A percentile compares a stretch with the other conserved stretches of the same genome.
These are phyloP conservation scores for Rhegmatorhina hoffmannsi DNA, from an alignment of 2,113 vertebrate species.

Conservation along the genomic window DNA sequence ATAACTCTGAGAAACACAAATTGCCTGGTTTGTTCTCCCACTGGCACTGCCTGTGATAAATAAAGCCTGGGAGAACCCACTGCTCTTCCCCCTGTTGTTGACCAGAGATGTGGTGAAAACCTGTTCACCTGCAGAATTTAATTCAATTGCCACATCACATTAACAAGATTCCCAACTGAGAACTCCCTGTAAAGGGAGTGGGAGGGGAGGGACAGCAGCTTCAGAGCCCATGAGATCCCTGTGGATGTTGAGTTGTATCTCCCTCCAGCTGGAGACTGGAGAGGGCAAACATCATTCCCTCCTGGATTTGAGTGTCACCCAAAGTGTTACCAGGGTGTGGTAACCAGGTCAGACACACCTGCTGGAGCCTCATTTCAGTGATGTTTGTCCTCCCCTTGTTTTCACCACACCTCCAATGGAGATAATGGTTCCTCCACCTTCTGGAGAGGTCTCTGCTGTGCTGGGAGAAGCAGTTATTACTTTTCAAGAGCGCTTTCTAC, in stretches of 20 bases:
- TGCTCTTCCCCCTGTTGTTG: not conserved
- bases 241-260: not conserved
- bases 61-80: not conserved
- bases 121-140: not conserved
- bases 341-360: not conserved
- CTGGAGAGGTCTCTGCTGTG: slow-evolving; percentile 51
- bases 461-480: slow-evolving; percentile 33
- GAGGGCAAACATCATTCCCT: not conserved
- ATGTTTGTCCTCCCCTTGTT: slow-evolving; percentile 25
- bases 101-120: not conserved
- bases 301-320: not conserved
- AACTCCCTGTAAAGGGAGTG: not conserved
- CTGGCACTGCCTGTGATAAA: not conserved
- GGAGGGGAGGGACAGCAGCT: not conserved
- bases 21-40: not conserved
- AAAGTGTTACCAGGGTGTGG: not conserved
- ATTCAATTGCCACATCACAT: not conserved
- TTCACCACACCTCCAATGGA: not conserved
- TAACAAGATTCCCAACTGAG: not conserved
- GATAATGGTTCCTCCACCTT: slow-evolving; percentile 50
- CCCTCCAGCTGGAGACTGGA: not conserved
- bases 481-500: slow-evolving; percentile 50
- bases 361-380: not conserved
- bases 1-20: not conserved
- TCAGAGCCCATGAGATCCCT: not conserved